Percentiles rank a stretch among this genome's conserved stretches.
These are phyloP conservation scores for Lepidochrysops patricia DNA, from an alignment of 2,888 invertebrate genomes.

Conservation along the genomic window DNA sequence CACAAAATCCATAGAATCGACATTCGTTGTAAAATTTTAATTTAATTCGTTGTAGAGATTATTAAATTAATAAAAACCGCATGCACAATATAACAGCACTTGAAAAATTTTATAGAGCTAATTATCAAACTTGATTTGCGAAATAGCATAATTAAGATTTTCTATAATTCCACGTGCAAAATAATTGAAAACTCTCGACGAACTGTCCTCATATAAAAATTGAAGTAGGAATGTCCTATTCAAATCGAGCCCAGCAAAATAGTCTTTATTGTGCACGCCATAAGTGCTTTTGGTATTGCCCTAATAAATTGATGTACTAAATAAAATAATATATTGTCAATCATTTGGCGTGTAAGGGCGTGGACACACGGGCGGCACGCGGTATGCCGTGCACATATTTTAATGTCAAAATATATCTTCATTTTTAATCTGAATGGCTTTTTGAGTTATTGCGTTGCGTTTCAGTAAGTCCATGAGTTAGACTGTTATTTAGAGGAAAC, in stretches of 20 bases:
- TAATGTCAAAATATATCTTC: constrained; percentile 7
- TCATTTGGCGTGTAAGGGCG: constrained; percentile 5
- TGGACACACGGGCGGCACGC: neutral
- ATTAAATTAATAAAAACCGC: neutral
- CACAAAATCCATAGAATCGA: neutral
- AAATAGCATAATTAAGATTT: constrained; percentile 5
- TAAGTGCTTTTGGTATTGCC: neutral
- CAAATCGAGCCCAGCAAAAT: neutral
- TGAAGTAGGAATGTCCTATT: constrained; percentile 9
- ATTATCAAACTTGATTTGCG: constrained; percentile 1
- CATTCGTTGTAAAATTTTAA: neutral
- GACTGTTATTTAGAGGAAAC: neutral
- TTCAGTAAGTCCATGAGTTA: neutral
- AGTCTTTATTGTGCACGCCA: neutral
- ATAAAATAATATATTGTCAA: constrained; percentile 7
- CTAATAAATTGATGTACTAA: neutral
- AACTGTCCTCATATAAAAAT: constrained; percentile 6
- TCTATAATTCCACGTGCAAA: neutral
- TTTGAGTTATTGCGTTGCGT: constrained; percentile 6
- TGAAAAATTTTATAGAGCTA: constrained; percentile 4
- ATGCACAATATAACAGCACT: neutral
- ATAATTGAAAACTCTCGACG: constrained; percentile 7
- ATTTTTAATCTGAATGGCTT: constrained; percentile 10
- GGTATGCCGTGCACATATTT: constrained; percentile 9
- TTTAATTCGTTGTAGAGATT: neutral